Percentiles rank a stretch among this genome's conserved stretches.
These are phyloP conservation scores for Trochalopteron elliotii DNA, from an alignment of 2,113 vertebrate genomes.

Conservation along the genomic window DNA sequence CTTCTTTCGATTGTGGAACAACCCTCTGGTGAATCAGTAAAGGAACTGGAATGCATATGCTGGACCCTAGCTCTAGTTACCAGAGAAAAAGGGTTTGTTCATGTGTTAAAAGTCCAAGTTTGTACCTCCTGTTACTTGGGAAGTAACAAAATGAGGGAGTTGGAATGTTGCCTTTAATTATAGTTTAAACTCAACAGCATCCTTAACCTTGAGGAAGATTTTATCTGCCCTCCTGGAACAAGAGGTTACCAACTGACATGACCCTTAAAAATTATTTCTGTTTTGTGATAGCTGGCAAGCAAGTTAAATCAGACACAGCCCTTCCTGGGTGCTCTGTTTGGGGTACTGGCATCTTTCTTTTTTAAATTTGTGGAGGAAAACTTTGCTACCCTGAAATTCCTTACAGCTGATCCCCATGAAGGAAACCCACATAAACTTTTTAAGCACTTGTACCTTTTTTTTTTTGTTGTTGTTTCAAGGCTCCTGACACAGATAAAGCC, in stretches of 20 bases:
- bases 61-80: neutral
- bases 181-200: neutral
- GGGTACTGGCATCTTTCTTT: neutral
- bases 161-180: slow-evolving; percentile 40
- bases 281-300: neutral
- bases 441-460: neutral
- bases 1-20: neutral
- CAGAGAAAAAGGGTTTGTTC: neutral
- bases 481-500: neutral
- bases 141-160: neutral
- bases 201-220: slow-evolving; percentile 27
- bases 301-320: neutral
- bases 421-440: neutral
- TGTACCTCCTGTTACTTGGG: slow-evolving; percentile 35
- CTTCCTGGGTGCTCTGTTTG: neutral
- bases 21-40: neutral
- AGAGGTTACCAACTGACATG: neutral
- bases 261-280: neutral
- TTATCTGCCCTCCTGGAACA: neutral
- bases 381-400: neutral
- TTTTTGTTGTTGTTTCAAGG: neutral
- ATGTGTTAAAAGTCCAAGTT: neutral
- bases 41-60: neutral
- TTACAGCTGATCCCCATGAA: neutral
- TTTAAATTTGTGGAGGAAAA: neutral